Percentiles rank a stretch among this genome's conserved stretches.
Evolutionary conservation across 2,113 vertebrate genomes (phyloP).

Genomic region (Thamnophis sirtalis): DNA sequence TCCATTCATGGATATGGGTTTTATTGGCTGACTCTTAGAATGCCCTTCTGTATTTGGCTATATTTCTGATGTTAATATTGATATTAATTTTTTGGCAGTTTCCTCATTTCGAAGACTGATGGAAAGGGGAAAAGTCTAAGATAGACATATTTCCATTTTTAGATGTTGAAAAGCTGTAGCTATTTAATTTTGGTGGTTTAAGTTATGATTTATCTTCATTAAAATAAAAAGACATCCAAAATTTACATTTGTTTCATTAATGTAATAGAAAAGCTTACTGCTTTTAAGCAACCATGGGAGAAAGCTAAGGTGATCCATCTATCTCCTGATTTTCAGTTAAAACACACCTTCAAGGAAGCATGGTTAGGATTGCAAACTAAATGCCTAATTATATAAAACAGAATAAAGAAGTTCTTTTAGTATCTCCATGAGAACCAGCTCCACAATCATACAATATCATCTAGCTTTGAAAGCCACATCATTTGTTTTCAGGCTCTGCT

Average conservation of each 20-base stretch:
- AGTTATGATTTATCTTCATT: neutral
- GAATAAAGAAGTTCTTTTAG: neutral
- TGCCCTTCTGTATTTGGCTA: neutral
- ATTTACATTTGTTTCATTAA: neutral
- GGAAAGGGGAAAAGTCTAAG: neutral
- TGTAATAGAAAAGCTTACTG: neutral
- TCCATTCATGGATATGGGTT: neutral
- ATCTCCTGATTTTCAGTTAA: neutral
- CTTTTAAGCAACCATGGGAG: neutral
- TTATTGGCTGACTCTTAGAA: neutral
- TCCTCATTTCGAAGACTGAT: neutral
- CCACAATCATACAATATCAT: neutral
- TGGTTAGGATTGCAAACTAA: neutral
- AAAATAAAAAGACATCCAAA: neutral
- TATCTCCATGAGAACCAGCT: neutral
- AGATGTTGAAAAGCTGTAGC: neutral
- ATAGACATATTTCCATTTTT: neutral
- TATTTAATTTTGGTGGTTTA: neutral
- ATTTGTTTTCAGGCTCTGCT: neutral
- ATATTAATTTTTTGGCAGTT: neutral
- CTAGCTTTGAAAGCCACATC: neutral
- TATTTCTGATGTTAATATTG: neutral
- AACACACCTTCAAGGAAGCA: neutral
- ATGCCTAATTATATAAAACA: neutral
- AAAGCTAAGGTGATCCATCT: neutral